Evolutionary conservation across 2,888 invertebrate genomes (phyloP).

Genomic region (Listrodromus nycthemerus): DNA sequence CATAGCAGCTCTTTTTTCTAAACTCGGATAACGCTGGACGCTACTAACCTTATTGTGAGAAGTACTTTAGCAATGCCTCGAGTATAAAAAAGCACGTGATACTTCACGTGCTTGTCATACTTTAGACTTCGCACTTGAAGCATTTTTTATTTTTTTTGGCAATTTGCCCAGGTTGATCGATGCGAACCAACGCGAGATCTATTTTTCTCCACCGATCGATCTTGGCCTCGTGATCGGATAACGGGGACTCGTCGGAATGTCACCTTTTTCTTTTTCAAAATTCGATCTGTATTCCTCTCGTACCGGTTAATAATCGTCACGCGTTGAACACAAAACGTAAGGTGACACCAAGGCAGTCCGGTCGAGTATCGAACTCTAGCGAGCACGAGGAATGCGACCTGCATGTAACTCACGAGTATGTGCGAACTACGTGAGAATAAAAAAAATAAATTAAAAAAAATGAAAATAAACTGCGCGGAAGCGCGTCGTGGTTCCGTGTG

Average conservation of each 20-base stretch:
- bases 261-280: slow-evolving; percentile 42
- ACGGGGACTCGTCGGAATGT: slow-evolving; percentile 41
- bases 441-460: background rate
- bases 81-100: too few species aligned
- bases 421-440: background rate
- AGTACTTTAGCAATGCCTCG: too few species aligned
- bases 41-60: too few species aligned
- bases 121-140: too few species aligned
- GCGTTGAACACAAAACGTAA: slow-evolving; percentile 75
- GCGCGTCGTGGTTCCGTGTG: background rate
- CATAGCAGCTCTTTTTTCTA: too few species aligned
- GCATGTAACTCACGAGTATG: background rate
- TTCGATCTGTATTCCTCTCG: slow-evolving; percentile 61
- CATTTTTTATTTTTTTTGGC: too few species aligned
- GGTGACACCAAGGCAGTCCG: slow-evolving; percentile 75
- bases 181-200: background rate
- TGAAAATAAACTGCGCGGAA: background rate
- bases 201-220: slow-evolving; percentile 24
- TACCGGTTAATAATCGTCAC: slow-evolving; percentile 73
- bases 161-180: background rate
- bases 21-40: too few species aligned
- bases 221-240: slow-evolving; percentile 45
- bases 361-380: slow-evolving; percentile 65
- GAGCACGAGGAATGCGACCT: slow-evolving; percentile 57
- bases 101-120: too few species aligned